Conservation (phyloP, 2,113 vertebrate species). For the Cichladusa arquata region DNA sequence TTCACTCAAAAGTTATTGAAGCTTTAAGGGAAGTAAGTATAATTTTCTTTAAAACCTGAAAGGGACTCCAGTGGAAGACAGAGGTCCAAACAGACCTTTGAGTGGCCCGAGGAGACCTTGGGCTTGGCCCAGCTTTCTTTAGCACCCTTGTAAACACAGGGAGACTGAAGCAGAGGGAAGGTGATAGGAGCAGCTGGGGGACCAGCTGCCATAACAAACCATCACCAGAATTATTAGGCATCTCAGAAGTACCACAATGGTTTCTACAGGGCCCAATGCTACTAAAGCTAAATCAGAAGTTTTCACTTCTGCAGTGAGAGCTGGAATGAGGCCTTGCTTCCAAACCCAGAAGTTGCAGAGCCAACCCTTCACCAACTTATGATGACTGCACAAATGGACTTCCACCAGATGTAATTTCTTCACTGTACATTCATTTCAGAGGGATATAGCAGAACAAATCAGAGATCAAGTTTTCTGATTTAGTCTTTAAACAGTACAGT, state of each 20-base stretch:
- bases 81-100: background rate
- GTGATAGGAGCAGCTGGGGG: background rate
- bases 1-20: background rate
- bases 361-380: background rate
- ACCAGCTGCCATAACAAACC: background rate
- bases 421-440: background rate
- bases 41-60: background rate
- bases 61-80: background rate
- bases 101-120: background rate
- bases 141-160: background rate
- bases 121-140: background rate
- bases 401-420: background rate
- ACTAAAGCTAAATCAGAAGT: background rate
- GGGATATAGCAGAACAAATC: background rate
- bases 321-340: background rate
- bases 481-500: background rate
- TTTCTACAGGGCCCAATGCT: background rate
- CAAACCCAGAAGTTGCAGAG: background rate
- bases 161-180: background rate
- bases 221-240: background rate
- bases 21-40: background rate
- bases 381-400: fast-evolving
- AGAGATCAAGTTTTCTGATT: background rate
- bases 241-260: background rate
- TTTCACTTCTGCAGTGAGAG: background rate